Evolutionary conservation across 2,113 vertebrate genomes (phyloP).

Genomic region (Amphiprion percula): DNA sequence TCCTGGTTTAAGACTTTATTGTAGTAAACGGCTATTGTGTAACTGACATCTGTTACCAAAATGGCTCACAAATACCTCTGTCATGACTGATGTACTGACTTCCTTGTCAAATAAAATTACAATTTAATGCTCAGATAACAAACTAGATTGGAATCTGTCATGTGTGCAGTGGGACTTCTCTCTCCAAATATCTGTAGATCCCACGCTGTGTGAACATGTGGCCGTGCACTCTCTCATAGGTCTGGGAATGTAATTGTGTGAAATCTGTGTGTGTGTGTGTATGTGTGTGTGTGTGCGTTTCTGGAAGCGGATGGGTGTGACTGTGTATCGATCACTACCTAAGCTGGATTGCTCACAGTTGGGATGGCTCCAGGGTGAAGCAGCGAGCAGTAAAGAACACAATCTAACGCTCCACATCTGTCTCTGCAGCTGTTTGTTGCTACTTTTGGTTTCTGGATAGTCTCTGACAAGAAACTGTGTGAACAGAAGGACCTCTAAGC

Average conservation of each 20-base stretch:
- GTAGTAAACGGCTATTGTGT: background rate
- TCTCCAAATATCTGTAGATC: conserved; percentile 27
- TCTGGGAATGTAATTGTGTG: background rate
- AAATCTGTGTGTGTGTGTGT: conserved; percentile 6
- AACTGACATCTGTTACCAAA: conserved; percentile 10
- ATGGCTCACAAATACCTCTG: background rate
- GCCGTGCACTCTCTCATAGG: background rate
- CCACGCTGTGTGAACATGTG: conserved; percentile 15
- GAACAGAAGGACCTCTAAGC: background rate
- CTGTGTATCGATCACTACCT: conserved; percentile 34
- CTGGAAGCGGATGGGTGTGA: conserved; percentile 13
- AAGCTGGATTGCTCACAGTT: conserved; percentile 48
- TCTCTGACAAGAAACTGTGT: background rate
- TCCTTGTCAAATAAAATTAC: conserved; percentile 16
- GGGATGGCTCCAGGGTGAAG: conserved; percentile 10
- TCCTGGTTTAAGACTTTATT: too few species aligned
- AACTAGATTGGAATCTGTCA: conserved; percentile 1
- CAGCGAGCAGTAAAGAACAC: background rate
- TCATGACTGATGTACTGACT: background rate
- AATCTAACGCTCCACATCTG: conserved; percentile 39
- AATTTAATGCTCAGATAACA: conserved; percentile 33
- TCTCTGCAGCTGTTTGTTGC: conserved; percentile 13
- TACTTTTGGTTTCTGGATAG: background rate
- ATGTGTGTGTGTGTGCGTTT: conserved; percentile 11
- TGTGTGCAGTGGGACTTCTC: background rate